Percentiles rank a stretch among this genome's conserved stretches.
These are phyloP conservation scores for Pagetopsis macropterus DNA, from an alignment of 2,797 vertebrate genomes.

Conservation along the genomic window DNA sequence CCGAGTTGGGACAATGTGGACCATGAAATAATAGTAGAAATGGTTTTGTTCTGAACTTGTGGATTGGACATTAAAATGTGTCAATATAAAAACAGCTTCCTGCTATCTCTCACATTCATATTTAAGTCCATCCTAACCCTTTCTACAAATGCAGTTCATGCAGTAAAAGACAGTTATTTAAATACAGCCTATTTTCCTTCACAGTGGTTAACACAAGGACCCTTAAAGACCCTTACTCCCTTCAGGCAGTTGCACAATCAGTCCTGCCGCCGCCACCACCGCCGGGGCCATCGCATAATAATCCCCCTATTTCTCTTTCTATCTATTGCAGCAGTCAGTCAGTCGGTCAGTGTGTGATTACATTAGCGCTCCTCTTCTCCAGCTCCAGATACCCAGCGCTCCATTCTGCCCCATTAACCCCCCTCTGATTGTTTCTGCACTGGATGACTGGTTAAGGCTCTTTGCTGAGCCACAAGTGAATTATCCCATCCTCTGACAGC, in stretches of 20 bases:
- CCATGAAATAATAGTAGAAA: neutral
- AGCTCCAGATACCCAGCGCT: constrained; percentile 51
- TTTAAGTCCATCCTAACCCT: neutral
- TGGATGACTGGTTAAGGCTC: constrained; percentile 34
- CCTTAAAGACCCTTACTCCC: constrained; percentile 33
- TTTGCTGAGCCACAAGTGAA: constrained; percentile 10
- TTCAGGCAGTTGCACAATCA: constrained; percentile 37
- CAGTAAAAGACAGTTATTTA: neutral
- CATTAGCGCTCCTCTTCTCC: constrained; percentile 51
- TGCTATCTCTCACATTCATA: neutral
- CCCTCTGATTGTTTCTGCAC: constrained; percentile 46
- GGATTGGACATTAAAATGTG: neutral
- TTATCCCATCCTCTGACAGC: constrained; percentile 11
- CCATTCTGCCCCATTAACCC: constrained; percentile 59
- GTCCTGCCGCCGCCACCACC: constrained; percentile 19
- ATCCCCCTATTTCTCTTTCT: constrained; percentile 40
- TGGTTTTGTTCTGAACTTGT: neutral
- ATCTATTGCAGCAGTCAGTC: constrained; percentile 13
- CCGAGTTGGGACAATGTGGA: neutral
- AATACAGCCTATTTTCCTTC: neutral
- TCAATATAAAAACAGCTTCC: too few relatives aligned
- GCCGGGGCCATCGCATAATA: constrained; percentile 39
- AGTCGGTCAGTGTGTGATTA: constrained; percentile 45
- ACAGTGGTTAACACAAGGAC: constrained; percentile 31
- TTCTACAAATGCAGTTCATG: neutral